Evolutionary conservation across 2,113 vertebrate species (phyloP), one percentile per base, ranked within the genome.

Genomic region (Tachuris rubrigastra): DNA sequence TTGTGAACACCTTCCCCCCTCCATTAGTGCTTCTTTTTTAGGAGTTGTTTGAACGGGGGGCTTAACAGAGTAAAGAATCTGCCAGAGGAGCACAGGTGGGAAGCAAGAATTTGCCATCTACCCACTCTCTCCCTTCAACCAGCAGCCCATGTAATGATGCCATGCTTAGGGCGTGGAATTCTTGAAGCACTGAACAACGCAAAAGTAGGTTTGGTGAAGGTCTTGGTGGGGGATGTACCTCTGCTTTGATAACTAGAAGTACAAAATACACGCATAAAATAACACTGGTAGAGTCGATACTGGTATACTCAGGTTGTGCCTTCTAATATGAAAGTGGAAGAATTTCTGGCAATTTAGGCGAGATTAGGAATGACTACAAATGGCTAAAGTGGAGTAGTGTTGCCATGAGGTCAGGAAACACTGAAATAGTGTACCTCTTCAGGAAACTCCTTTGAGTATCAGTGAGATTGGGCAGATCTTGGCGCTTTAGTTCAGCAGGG

Each of bases 61-160:
- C 28, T 49, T 58, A 58, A 30, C 7, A 53, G 13, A 12, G 17
- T 83, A 27, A 37, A 44, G 21, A 74, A 47, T 35, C 8, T 69
- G 35, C 27, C 19, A 39, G 66, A 60, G 55, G 14, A 72, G 17
- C 18, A 24, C 23, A 79, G 35, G n/a, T 53, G 23, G 14, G 20
- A n/a, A 42, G 27, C 18, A 20, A 12, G 79, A 33, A 74, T 4
- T 63, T 4, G 2, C 30, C 2, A 0, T 12, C 14, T 39, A 2
- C 19, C 7, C 14, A 5, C 18, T 1, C 6, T 46, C 16, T 60
- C 41, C 47, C 23, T 28, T 67, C 44, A 44, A 44, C 17, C 21
- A 49, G 20, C 5, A 44, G 44, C 12, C 5, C 7, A 2, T 0
- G 0, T 41, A 37, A 47, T 41, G 30, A 28, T 27, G 10, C 23